Evolutionary conservation across 2,113 vertebrate genomes (phyloP).

Genomic region (Sorex fumeus): DNA sequence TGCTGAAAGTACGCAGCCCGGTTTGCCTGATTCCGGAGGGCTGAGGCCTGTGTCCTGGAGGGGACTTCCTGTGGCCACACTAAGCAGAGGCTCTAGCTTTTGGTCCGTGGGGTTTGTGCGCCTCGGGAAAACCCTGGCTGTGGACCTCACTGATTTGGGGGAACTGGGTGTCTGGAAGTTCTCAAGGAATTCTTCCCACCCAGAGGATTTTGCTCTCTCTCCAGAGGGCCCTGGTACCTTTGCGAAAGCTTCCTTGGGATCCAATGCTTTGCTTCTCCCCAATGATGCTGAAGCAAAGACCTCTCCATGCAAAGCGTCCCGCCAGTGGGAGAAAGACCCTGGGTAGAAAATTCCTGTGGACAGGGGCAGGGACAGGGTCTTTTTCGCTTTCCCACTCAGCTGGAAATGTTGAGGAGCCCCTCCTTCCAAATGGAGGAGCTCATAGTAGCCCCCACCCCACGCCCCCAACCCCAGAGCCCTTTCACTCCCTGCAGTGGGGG

Average conservation of each 20-base stretch:
- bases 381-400: neutral
- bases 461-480: neutral
- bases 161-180: conserved; percentile 46
- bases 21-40: conserved; percentile 1
- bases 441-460: neutral
- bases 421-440: neutral
- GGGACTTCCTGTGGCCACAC: neutral
- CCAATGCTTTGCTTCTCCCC: neutral
- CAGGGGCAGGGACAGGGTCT: neutral
- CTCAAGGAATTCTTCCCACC: conserved; percentile 57
- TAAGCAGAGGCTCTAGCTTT: neutral
- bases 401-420: neutral
- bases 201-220: neutral
- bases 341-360: neutral
- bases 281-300: neutral
- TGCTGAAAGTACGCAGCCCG: conserved; percentile 30
- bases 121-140: neutral
- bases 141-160: conserved; percentile 11
- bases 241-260: neutral
- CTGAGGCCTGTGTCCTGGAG: neutral
- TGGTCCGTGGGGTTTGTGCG: neutral
- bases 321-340: neutral
- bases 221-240: neutral
- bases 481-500: conserved; percentile 30
- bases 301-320: neutral